Evolutionary conservation across 2,888 invertebrate species (phyloP), one percentile per base, ranked within the genome.

Genomic region (Dorcus parallelipipedus): DNA sequence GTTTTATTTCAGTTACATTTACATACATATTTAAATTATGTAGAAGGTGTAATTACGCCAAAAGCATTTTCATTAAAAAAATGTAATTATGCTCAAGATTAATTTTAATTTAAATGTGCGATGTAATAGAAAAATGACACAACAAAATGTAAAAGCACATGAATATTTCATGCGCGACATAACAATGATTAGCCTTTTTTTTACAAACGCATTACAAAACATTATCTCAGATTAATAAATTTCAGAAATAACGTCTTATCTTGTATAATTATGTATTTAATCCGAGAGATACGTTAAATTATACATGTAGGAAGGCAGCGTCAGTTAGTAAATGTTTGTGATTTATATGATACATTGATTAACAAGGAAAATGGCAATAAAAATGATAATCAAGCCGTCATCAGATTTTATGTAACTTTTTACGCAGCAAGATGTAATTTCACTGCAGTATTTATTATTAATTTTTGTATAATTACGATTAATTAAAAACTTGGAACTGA

Each of bases 401-500:
- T 45, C 45, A 10, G 45, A 45, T 66, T 63, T 56, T 9, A 49
- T 38, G 49, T 49, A 26, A 49, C 38, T 49, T 49, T 49, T 49
- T 45, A 45, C 49, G 38, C 20, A 33, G 38, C 49, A 49, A 49
- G 49, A 57, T 51, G 51, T 56, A 59, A 54, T 61, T 59, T 55
- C 43, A 23, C 52, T 41, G 23, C 45, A 40, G 20, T 52, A 49
- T 56, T 61, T 58, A 61, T 61, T 58, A 54, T 58, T 51, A 59
- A 55, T 64, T 64, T 64, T 64, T 66, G 54, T 61, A 61, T 64
- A 63, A 66, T 71, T 69, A 71, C 68, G 67, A 72, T 72, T 71
- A 71, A 73, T 73, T 73, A 73, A 72, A 68, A 71, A 69, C 66
- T 68, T 69, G 66, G 63, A 65, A 64, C 68, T 68, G 66, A 67